phyloP scores from a whole-genome alignment of 2,113 vertebrate species.

The Scomber scombrus region DNA sequence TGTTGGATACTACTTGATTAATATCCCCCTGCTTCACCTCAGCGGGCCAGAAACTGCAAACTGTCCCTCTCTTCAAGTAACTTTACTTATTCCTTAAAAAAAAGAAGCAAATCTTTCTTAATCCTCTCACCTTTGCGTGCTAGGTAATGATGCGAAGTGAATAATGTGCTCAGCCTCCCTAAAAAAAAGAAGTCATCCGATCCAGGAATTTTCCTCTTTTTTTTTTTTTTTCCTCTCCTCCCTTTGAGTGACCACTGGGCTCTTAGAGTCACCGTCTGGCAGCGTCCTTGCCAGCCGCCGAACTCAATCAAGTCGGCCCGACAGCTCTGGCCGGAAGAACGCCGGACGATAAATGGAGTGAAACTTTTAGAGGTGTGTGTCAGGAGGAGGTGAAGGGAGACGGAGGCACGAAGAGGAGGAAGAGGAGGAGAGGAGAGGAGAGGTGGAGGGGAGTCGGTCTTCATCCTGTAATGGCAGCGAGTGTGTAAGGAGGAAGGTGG shows the following conservation, averaged over 20 bases:
- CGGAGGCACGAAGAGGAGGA: slow-evolving; percentile 22
- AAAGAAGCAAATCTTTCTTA: slow-evolving; percentile 54
- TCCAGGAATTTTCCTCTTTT: slow-evolving; percentile 33
- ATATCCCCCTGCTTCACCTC: slow-evolving; percentile 34
- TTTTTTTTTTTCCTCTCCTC: slow-evolving; percentile 43
- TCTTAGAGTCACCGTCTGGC: slow-evolving; percentile 47
- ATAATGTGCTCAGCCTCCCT: slow-evolving; percentile 63
- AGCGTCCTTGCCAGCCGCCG: slow-evolving; percentile 66
- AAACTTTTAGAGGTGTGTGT: slow-evolving; percentile 70
- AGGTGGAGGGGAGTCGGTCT: slow-evolving; percentile 23
- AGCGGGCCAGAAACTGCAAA: slow-evolving; percentile 28
- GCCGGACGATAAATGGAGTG: slow-evolving; percentile 70
- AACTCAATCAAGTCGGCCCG: slow-evolving; percentile 58
- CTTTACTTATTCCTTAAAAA: slow-evolving; percentile 51
- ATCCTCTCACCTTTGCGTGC: slow-evolving; percentile 68
- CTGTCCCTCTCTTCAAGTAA: slow-evolving; percentile 52
- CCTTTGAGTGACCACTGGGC: slow-evolving; percentile 48
- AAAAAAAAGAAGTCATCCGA: slow-evolving; percentile 53
- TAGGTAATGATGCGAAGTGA: slow-evolving; percentile 67
- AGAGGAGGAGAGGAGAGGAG: slow-evolving; percentile 1
- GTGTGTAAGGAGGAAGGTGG: slow-evolving; percentile 34
- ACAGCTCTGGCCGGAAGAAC: slow-evolving; percentile 48
- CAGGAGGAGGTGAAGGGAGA: slow-evolving; percentile 56
- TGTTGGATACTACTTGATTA: slow-evolving; percentile 46
- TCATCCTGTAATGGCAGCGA: slow-evolving; percentile 64